Evolutionary conservation across 2,797 vertebrate species (phyloP).

Genomic region (Falco naumanni): DNA sequence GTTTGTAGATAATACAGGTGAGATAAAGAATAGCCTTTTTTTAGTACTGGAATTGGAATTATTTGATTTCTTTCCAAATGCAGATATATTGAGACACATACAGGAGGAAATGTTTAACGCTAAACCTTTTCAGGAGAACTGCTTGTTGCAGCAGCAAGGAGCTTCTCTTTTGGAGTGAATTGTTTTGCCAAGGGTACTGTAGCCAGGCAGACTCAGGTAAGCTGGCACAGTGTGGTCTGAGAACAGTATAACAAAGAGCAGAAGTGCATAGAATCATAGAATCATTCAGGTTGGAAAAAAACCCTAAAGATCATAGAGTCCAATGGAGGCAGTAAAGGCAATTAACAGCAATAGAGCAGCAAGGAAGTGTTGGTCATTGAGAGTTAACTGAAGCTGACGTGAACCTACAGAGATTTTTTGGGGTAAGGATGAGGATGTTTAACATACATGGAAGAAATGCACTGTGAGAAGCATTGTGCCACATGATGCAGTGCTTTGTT

Average conservation of each 20-base stretch:
- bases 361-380: background rate
- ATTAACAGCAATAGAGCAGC: background rate
- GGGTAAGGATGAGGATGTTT: background rate
- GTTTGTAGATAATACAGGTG: background rate
- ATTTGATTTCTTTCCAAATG: background rate
- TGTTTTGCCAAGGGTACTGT: background rate
- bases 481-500: background rate
- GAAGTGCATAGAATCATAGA: background rate
- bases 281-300: no score
- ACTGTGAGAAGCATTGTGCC: background rate
- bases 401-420: background rate
- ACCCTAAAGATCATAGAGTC: no score
- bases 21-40: background rate
- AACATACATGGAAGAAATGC: background rate
- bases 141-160: background rate
- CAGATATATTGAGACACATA: background rate
- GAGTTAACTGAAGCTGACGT: background rate
- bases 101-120: background rate
- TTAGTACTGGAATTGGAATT: background rate
- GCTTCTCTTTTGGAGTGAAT: background rate
- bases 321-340: background rate
- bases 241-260: background rate
- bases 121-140: background rate
- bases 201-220: background rate
- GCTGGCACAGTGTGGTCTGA: background rate